Conservation (phyloP, 1,140 invertebrate genomes). For the Drosophila kikkawai region DNA sequence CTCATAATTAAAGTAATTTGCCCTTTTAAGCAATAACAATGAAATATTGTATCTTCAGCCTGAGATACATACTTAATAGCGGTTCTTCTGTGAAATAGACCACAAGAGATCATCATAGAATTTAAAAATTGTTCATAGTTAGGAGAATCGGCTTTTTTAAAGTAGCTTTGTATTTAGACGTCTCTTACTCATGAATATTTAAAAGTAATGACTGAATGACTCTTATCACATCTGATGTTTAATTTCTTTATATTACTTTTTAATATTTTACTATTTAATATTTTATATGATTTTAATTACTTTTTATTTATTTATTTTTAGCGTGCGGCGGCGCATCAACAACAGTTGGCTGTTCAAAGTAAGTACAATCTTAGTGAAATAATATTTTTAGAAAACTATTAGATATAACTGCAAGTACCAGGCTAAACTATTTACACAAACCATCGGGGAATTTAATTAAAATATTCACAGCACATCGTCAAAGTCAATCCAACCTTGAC, state of each 20-base stretch:
- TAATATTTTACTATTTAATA: not conserved
- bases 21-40: no score
- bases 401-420: conserved; percentile 70
- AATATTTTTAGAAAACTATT: conserved; percentile 10
- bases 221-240: no score
- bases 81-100: no score
- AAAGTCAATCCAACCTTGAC: conserved; percentile 68
- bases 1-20: no score
- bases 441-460: conserved; percentile 33
- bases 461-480: conserved; percentile 38
- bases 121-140: no score
- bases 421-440: conserved; percentile 25
- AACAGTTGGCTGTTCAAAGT: conserved; percentile 88
- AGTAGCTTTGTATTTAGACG: no score
- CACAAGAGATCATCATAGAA: no score
- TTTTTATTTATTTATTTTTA: conserved; percentile 86
- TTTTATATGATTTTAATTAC: not conserved
- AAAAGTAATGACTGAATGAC: no score
- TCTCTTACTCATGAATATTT: no score
- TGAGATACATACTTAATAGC: no score
- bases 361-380: conserved; percentile 74
- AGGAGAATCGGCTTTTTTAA: no score
- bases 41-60: no score
- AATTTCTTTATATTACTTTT: not conserved
- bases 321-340: conserved; percentile 88